A percentile compares a stretch with the other conserved stretches of the same genome.
phyloP scores from a whole-genome alignment of 2,113 vertebrate species.

The Grammomys dolichurus region DNA sequence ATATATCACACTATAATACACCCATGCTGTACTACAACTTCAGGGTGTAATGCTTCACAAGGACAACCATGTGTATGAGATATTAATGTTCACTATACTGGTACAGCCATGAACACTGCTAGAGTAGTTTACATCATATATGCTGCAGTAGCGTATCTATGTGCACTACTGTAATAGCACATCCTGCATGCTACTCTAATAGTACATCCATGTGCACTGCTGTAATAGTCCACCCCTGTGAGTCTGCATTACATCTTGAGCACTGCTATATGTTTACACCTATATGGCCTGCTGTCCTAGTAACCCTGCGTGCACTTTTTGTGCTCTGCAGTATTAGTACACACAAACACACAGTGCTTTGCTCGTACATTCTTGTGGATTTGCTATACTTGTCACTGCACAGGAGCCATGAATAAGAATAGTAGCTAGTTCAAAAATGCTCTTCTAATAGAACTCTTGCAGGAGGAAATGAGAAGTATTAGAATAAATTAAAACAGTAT shows the following conservation, averaged over 20 bases:
- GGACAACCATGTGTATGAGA: background rate
- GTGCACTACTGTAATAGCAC: background rate
- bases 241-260: background rate
- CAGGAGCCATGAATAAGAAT: background rate
- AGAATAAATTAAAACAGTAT: constrained; percentile 11
- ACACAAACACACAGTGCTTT: background rate
- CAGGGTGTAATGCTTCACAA: background rate
- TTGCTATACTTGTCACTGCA: background rate
- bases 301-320: background rate
- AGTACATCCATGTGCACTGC: background rate
- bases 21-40: background rate
- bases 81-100: no score
- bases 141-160: background rate
- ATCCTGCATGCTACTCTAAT: background rate
- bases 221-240: background rate
- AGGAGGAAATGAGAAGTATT: constrained; percentile 1
- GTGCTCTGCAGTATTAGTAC: background rate
- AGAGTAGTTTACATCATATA: no score
- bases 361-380: background rate
- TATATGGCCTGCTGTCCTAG: background rate
- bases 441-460: constrained; percentile 52
- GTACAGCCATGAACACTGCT: background rate
- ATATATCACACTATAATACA: background rate
- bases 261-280: background rate
- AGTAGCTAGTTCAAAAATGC: constrained; percentile 15